Evolutionary conservation across 2,888 invertebrate genomes (phyloP).

Genomic region (Hermaeophaga mercurialis): DNA sequence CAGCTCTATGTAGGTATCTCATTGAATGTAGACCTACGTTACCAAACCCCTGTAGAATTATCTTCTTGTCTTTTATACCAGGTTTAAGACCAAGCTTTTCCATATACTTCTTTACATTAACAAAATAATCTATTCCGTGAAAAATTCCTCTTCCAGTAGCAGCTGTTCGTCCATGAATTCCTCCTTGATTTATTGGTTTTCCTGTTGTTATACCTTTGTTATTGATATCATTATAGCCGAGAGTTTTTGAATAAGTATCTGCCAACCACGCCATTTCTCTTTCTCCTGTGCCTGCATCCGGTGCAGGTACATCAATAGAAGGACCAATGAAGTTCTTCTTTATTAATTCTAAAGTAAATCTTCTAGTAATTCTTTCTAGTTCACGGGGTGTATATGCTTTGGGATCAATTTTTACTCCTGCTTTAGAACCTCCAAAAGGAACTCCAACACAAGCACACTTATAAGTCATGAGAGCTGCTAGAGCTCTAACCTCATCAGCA

Average conservation of each 20-base stretch:
- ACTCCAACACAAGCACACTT: constrained; percentile 98
- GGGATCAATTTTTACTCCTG: constrained; percentile 94
- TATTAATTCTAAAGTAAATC: constrained; percentile 73
- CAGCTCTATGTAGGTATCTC: constrained; percentile 84
- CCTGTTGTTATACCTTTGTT: constrained; percentile 98
- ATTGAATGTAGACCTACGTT: constrained; percentile 96
- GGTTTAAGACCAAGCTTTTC: constrained; percentile 83
- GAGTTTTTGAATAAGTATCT: constrained; percentile 94
- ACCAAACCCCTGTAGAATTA: constrained; percentile 94
- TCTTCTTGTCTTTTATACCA: constrained; percentile 93
- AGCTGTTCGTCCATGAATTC: constrained; percentile 93
- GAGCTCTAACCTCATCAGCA: constrained; percentile 91
- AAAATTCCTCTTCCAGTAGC: constrained; percentile 96
- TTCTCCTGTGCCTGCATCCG: constrained; percentile 91
- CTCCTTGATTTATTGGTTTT: constrained; percentile 94
- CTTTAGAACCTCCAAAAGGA: constrained; percentile 96
- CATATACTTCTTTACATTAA: constrained; percentile 94
- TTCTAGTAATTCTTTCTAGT: constrained; percentile 93
- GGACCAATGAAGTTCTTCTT: constrained; percentile 90
- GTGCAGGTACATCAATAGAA: constrained; percentile 95
- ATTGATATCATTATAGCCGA: constrained; percentile 91
- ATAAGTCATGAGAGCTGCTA: constrained; percentile 97
- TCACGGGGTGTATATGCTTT: constrained; percentile 87
- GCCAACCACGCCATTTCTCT: constrained; percentile 98
- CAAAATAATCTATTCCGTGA: constrained; percentile 90